A percentile compares a stretch with the other conserved stretches of the same genome.
These are phyloP conservation scores for Tympanuchus pallidicinctus DNA, from an alignment of 2,113 vertebrate genomes.

Conservation along the genomic window DNA sequence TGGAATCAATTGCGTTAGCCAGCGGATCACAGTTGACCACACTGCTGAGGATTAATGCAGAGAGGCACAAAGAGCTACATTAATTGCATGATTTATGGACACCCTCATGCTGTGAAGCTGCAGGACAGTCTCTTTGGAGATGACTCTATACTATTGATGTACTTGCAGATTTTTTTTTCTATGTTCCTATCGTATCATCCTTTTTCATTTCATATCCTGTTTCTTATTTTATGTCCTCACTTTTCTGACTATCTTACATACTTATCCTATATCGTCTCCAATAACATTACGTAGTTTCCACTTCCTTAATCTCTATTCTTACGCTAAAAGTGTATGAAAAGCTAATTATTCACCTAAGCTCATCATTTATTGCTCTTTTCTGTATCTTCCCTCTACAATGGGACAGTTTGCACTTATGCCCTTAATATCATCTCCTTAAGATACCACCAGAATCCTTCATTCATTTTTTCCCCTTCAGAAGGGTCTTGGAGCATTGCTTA, in stretches of 20 bases:
- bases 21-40: background rate
- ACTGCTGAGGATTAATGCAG: background rate
- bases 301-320: background rate
- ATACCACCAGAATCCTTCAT: background rate
- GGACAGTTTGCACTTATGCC: too few species aligned
- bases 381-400: background rate
- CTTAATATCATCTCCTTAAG: background rate
- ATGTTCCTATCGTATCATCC: background rate
- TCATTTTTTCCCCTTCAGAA: background rate
- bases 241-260: background rate
- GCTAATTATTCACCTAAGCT: background rate
- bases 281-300: background rate
- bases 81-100: background rate
- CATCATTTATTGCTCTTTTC: background rate
- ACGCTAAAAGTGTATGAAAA: background rate
- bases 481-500: background rate
- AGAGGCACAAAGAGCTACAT: background rate
- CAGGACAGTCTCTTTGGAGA: background rate
- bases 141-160: background rate
- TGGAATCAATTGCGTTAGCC: background rate
- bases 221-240: background rate
- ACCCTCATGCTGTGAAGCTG: background rate
- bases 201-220: background rate
- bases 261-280: background rate
- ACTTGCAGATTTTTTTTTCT: background rate